A percentile compares a stretch with the other conserved stretches of the same genome.
These are phyloP conservation scores for Percina caprodes DNA, from an alignment of 2,113 vertebrate species.

Conservation along the genomic window DNA sequence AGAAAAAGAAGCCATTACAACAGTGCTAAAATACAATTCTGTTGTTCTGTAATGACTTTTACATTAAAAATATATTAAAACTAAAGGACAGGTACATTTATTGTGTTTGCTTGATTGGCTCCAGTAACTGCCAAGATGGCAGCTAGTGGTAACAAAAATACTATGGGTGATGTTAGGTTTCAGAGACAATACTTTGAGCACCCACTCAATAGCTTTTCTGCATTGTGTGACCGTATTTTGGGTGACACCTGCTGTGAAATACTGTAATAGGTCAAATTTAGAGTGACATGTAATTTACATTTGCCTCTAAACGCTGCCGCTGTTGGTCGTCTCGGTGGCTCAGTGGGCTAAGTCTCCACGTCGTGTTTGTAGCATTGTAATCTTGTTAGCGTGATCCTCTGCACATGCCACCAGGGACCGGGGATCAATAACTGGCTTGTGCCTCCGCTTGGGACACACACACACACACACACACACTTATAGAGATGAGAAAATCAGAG, in stretches of 20 bases:
- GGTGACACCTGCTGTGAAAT: conserved; percentile 51
- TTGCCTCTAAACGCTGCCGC: conserved; percentile 45
- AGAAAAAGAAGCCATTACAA: neutral
- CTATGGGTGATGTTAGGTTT: neutral
- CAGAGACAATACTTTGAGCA: neutral
- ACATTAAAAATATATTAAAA: neutral
- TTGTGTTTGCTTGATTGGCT: conserved; percentile 1
- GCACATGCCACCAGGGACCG: conserved; percentile 60
- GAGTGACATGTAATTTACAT: conserved; percentile 60
- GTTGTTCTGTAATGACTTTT: neutral
- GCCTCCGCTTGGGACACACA: conserved; percentile 50
- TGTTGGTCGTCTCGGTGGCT: conserved; percentile 55
- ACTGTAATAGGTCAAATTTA: conserved; percentile 39
- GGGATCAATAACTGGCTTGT: conserved; percentile 76
- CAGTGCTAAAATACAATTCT: neutral
- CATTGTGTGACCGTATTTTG: neutral
- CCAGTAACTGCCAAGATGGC: neutral
- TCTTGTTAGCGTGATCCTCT: conserved; percentile 75
- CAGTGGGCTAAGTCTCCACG: conserved; percentile 63
- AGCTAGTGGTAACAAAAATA: neutral
- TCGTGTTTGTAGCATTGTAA: conserved; percentile 70
- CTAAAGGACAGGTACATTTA: neutral
- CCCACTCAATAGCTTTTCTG: conserved; percentile 15
- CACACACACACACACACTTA: neutral
- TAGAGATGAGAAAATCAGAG: conserved; percentile 25